phyloP scores from a whole-genome alignment of 2,797 vertebrate species.

The Microtus obscurus region DNA sequence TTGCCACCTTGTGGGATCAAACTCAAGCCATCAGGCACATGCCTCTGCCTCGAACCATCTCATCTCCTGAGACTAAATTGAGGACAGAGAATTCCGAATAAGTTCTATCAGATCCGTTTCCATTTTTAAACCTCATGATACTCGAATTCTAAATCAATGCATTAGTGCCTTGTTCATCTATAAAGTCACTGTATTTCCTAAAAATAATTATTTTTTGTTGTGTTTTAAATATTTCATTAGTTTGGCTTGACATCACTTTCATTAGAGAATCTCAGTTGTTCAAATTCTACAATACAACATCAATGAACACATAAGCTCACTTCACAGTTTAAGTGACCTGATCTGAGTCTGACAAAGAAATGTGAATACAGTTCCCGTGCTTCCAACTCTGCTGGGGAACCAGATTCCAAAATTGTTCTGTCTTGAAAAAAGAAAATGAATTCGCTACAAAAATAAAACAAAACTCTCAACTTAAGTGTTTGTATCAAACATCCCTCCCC shows the following conservation, averaged over 20 bases:
- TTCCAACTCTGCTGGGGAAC: slow-evolving; percentile 49
- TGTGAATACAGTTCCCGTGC: background rate
- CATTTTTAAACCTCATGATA: slow-evolving; percentile 47
- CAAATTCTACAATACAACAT: slow-evolving; percentile 47
- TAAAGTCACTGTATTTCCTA: background rate
- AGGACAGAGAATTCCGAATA: slow-evolving; percentile 39
- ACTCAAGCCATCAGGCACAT: background rate
- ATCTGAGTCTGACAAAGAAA: slow-evolving; percentile 59
- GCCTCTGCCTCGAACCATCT: background rate
- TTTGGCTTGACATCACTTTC: slow-evolving; percentile 36
- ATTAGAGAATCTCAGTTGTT: slow-evolving; percentile 49
- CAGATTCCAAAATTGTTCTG: slow-evolving; percentile 58
- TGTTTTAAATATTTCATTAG: slow-evolving; percentile 53
- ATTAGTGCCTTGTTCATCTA: slow-evolving; percentile 36
- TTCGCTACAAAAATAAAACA: background rate
- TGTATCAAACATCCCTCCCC: background rate
- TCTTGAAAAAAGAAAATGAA: slow-evolving; percentile 50
- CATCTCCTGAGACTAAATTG: background rate
- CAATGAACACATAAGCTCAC: slow-evolving; percentile 41
- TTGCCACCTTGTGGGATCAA: background rate
- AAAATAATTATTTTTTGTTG: slow-evolving; percentile 2
- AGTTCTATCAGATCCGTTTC: slow-evolving; percentile 10
- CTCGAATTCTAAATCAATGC: slow-evolving; percentile 27
- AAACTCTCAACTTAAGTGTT: background rate
- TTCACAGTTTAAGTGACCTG: slow-evolving; percentile 58